Evolutionary conservation across 2,888 invertebrate genomes (phyloP).

Genomic region (Nipponacmea schrenckii): DNA sequence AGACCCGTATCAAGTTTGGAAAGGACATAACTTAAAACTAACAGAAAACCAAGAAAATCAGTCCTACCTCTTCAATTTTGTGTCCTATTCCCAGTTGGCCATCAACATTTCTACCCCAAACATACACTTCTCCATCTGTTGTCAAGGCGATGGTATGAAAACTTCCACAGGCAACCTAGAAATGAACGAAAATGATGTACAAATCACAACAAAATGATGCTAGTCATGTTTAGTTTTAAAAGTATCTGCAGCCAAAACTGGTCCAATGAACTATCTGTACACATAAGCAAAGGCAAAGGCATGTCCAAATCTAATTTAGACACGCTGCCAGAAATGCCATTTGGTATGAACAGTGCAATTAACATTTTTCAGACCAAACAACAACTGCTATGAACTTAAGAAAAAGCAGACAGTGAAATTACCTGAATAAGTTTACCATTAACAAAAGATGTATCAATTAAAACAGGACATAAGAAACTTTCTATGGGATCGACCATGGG

Average conservation of each 20-base stretch:
- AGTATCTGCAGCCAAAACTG: too few relatives aligned
- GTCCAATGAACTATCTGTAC: too few relatives aligned
- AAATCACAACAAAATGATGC: neutral
- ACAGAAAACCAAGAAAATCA: neutral
- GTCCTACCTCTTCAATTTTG: conserved; percentile 50
- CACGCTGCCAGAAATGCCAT: neutral
- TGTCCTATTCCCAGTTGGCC: conserved; percentile 84
- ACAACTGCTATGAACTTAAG: neutral
- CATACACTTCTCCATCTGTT: conserved; percentile 78
- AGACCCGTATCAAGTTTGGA: too few relatives aligned
- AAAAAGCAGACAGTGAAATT: neutral
- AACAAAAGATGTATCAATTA: conserved; percentile 53
- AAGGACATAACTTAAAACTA: too few relatives aligned
- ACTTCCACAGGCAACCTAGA: conserved; percentile 74
- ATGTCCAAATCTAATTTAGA: neutral
- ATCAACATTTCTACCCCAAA: conserved; percentile 90
- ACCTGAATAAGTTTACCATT: conserved; percentile 54
- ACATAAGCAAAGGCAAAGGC: too few relatives aligned
- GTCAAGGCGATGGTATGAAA: conserved; percentile 84
- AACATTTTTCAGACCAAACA: neutral
- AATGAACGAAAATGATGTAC: neutral
- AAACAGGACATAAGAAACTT: conserved; percentile 51
- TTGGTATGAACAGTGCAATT: neutral
- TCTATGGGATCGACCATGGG: conserved; percentile 42
- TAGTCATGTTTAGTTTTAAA: too few relatives aligned